A percentile compares a stretch with the other conserved stretches of the same genome.
Evolutionary conservation across 2,888 invertebrate species (phyloP).

Genomic region (Cephus pygmeus): DNA sequence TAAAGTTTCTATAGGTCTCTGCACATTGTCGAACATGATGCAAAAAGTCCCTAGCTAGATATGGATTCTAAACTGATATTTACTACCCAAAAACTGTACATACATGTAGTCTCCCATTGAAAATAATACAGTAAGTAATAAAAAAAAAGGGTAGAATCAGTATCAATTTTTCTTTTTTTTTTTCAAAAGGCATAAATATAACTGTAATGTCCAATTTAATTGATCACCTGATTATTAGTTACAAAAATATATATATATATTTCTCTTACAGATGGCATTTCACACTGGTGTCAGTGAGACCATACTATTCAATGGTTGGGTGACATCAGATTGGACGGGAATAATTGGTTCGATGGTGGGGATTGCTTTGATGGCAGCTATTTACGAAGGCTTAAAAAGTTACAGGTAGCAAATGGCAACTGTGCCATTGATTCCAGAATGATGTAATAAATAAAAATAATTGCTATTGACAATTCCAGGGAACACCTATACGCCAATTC

Average conservation of each 20-base stretch:
- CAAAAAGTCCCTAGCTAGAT: background rate
- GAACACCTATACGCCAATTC: constrained; percentile 41
- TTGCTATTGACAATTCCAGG: constrained; percentile 27
- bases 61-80: background rate
- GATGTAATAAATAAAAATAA: background rate
- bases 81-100: background rate
- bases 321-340: constrained; percentile 62
- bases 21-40: background rate
- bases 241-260: background rate
- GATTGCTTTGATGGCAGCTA: constrained; percentile 72
- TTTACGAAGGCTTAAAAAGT: constrained; percentile 77
- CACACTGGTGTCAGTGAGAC: constrained; percentile 67
- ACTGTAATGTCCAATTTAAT: background rate
- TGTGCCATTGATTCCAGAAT: background rate
- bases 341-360: constrained; percentile 73
- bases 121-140: background rate
- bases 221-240: background rate
- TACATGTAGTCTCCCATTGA: background rate
- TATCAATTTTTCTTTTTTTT: background rate
- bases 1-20: background rate
- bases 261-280: constrained; percentile 66
- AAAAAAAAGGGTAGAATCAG: background rate
- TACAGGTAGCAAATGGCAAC: constrained; percentile 62
- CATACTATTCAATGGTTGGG: constrained; percentile 69
- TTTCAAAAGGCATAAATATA: background rate